A percentile compares a stretch with the other conserved stretches of the same genome.
phyloP scores from a whole-genome alignment of 2,113 vertebrate species.

The Tyto alba region DNA sequence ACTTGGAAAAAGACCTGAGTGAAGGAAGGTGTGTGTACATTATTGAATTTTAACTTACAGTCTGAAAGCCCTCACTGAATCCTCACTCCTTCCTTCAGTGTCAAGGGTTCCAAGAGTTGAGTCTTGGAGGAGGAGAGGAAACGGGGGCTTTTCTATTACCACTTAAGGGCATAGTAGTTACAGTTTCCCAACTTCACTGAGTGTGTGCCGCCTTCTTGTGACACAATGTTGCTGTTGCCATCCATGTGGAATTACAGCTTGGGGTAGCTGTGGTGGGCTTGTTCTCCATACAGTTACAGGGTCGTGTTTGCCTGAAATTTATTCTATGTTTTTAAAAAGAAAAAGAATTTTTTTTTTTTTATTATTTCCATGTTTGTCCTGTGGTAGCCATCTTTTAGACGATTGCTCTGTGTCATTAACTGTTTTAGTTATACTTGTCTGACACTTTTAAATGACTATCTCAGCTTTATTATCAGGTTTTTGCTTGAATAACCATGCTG shows the following conservation, averaged over 20 bases:
- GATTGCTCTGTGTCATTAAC: not conserved
- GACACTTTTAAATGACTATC: not conserved
- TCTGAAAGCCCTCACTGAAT: not conserved
- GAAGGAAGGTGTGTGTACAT: not conserved
- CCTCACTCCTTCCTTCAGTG: not conserved
- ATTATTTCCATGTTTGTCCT: not conserved
- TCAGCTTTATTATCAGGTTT: not conserved
- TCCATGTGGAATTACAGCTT: not conserved
- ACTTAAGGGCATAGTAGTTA: not conserved
- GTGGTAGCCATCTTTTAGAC: not conserved
- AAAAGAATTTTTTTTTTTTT: not conserved
- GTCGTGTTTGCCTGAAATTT: not conserved
- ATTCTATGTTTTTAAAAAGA: not conserved
- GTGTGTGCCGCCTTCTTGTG: not conserved
- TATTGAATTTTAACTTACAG: not conserved
- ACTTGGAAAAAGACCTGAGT: not conserved
- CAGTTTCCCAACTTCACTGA: fast-evolving
- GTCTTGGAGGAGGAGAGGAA: not conserved
- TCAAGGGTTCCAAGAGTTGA: not conserved
- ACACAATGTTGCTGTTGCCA: not conserved
- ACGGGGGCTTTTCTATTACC: not conserved
- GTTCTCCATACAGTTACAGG: not conserved
- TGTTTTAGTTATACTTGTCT: not conserved
- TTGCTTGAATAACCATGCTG: not conserved
- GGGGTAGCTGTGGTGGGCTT: not conserved